Evolutionary conservation across 2,797 vertebrate genomes (phyloP).

Genomic region (Meda fulgida): DNA sequence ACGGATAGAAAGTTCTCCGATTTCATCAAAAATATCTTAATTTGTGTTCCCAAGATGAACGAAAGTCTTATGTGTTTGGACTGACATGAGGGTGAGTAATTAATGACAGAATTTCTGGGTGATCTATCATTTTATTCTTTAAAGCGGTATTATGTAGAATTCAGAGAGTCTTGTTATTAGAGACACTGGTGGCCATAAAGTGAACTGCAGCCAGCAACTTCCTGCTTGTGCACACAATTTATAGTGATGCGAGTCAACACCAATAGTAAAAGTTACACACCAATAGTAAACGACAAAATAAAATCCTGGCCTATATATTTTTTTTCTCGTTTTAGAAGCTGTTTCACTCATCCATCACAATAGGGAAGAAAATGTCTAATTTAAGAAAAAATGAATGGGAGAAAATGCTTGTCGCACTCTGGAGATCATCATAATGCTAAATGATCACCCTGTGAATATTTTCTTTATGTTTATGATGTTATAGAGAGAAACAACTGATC

Average conservation of each 20-base stretch:
- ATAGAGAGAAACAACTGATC: slow-evolving; percentile 55
- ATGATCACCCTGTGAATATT: neutral
- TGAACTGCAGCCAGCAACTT: neutral
- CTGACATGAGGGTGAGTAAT: too few species aligned
- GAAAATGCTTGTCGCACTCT: neutral
- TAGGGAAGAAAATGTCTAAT: neutral
- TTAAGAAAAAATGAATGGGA: neutral
- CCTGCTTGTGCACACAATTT: too few species aligned
- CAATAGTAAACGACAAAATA: neutral
- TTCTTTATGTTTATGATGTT: slow-evolving; percentile 4
- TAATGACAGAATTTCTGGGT: too few species aligned
- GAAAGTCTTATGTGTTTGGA: too few species aligned
- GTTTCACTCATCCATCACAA: neutral
- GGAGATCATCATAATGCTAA: neutral
- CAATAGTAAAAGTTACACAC: too few species aligned
- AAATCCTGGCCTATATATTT: neutral
- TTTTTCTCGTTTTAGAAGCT: neutral
- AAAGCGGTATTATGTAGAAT: neutral
- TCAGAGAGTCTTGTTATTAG: neutral
- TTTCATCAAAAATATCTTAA: too few species aligned
- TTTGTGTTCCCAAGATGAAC: too few species aligned
- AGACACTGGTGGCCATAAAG: neutral
- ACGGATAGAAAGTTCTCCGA: too few species aligned
- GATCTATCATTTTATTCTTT: too few species aligned
- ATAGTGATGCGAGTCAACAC: too few species aligned